Base-by-base conservation (phyloP, 2,888 invertebrate species). In the Eristalis intricaria region DNA sequence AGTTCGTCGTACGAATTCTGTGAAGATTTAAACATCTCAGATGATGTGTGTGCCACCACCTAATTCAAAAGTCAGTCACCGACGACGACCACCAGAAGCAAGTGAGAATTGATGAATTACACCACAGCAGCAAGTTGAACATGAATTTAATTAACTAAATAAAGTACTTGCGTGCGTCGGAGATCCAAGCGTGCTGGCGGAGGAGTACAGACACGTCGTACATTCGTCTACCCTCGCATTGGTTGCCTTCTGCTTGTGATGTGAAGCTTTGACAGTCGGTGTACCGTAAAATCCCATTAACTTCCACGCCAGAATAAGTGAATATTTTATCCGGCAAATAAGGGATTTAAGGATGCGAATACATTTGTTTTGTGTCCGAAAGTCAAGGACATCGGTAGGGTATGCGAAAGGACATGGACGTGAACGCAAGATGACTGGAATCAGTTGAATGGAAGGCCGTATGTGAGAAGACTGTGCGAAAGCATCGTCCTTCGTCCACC, bases 241-340 rank as follows among this genome's bases (percentile, higher is more conserved):
- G n/a, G n/a, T 50, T 50, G 40, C 43, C 26, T 70, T 70, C 35
- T 60, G 26, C 26, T 23, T 26, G 60, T 60, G 60, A 60, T 60
- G 23, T 26, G 60, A 19, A 1, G 15, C 35, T 32, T 70, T 70
- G 58, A 35, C 32, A 58, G 35, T 38, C 35, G 58, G 22, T 70
- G 70, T 70, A 70, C 58, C 70, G n/a, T 70, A 15, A 58, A 70
- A 70, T 70, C 58, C 70, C 60, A 70, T 70, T 70, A 70, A 35
- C 58, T 70, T 70, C 22, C 15, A 23, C 70, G 58, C 58, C 35
- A 58, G 58, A 70, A 22, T 56, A 58, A 58, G 19, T 15, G 58
- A 60, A 70, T 70, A 58, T 70, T 58, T 70, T 60, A 70, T 70
- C 13, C 22, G 35, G 38, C 35, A 70, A 60, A 60, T 26, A 15